Evolutionary conservation across 2,888 invertebrate species (phyloP).

Genomic region (Leptinotarsa peninsularis): DNA sequence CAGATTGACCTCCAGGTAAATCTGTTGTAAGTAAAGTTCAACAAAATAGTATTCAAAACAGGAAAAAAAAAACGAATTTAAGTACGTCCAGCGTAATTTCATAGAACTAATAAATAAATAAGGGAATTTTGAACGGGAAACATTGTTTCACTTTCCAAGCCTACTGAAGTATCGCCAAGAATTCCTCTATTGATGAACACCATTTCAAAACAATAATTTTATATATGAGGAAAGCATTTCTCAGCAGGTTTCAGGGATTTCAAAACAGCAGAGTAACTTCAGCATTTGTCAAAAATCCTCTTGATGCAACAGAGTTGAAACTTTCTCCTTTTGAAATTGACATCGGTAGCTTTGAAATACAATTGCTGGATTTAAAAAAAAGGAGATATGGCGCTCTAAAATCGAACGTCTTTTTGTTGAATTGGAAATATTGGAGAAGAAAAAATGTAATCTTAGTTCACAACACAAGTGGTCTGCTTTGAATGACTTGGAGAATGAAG

Average conservation of each 20-base stretch:
- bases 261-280: conserved; percentile 29
- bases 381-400: conserved; percentile 20
- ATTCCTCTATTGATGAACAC: conserved; percentile 25
- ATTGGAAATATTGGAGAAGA: conserved; percentile 26
- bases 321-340: conserved; percentile 22
- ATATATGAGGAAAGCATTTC: conserved; percentile 25
- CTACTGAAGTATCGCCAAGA: conserved; percentile 30
- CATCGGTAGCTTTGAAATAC: conserved; percentile 24
- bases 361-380: conserved; percentile 33
- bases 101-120: no score
- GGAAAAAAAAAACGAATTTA: no score
- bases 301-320: conserved; percentile 25
- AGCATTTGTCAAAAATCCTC: conserved; percentile 30
- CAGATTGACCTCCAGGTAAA: no score
- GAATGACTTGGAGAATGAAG: conserved; percentile 26
- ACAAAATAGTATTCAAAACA: no score
- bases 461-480: conserved; percentile 5
- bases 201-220: conserved; percentile 27
- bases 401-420: conserved; percentile 2
- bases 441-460: conserved; percentile 21
- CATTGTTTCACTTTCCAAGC: conserved; percentile 23
- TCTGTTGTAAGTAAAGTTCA: no score
- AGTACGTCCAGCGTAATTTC: no score
- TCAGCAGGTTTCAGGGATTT: conserved; percentile 23
- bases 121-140: conserved; percentile 41